Evolutionary conservation across 2,888 invertebrate genomes (phyloP), one percentile per base, ranked within the genome.

Genomic region (Thera britannica): DNA sequence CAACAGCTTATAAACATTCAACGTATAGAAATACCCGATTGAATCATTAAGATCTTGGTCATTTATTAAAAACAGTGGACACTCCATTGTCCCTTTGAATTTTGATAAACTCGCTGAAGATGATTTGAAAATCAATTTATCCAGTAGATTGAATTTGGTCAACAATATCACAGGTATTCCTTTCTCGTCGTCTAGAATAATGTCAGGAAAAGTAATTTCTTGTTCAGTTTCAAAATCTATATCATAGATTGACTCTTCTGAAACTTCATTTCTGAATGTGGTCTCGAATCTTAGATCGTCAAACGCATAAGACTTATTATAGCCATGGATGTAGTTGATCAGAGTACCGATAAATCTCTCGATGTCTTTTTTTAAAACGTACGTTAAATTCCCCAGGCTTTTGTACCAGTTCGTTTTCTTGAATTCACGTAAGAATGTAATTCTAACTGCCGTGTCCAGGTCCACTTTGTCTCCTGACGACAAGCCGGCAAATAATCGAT

Each of bases 91-190:
- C 34, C 23, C 23, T 51, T 34, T 51, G 8, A 51, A 51, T 51
- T 51, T 51, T 51, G 51, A 51, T 7, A 51, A 51, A 51, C 51
- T 51, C 23, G 51, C 51, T 51, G 51, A 8, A 2, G 51, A 51
- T 51, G 23, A 2, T 8, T 51, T 11, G 51, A 51, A 51, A 34
- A 51, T 51, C 34, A 51, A 34, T 51, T 51, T 51, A 34, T 51
- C 51, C 34, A 51, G 34, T 8, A 51, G 51, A 51, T 51, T 51
- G 2, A 51, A 34, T 34, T 51, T 34, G 1, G 51, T 51, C 8
- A 23, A 6, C 34, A 51, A n/a, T 23, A 51, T 51, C 34, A 51
- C 51, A 23, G 51, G 51, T 51, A 51, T 51, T 51, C 51, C 51
- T 34, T 51, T 51, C 2, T 51, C 51, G 12, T 51, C 51, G 34